Evolutionary conservation across 2,113 vertebrate species (phyloP).

Genomic region (Candoia aspera): DNA sequence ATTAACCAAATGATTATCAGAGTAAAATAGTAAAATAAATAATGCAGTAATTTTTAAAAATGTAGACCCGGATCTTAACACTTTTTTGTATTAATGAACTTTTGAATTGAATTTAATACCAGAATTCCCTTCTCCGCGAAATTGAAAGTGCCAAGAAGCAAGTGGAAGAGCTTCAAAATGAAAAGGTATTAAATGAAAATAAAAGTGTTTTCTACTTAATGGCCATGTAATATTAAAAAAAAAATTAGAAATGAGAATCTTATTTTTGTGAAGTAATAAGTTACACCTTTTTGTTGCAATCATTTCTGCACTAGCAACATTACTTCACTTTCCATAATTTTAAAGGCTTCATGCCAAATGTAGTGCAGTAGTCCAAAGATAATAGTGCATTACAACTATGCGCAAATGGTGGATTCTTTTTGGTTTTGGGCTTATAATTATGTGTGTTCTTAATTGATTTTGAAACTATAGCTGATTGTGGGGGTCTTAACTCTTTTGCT

Average conservation of each 20-base stretch:
- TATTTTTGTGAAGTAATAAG: background rate
- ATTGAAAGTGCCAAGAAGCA: slow-evolving; percentile 92
- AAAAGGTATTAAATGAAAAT: slow-evolving; percentile 80
- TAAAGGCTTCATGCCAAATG: background rate
- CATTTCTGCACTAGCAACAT: background rate
- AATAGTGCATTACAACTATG: background rate
- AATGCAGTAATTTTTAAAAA: background rate
- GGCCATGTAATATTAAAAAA: background rate
- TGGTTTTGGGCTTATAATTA: background rate
- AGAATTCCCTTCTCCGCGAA: slow-evolving; percentile 92
- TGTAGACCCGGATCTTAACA: background rate
- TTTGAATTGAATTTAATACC: slow-evolving; percentile 38
- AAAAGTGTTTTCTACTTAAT: background rate
- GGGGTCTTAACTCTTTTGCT: background rate
- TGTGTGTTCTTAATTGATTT: background rate
- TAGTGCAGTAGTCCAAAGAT: background rate
- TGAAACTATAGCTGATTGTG: background rate
- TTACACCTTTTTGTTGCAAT: background rate
- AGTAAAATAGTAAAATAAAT: background rate
- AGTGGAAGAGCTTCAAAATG: slow-evolving; percentile 92
- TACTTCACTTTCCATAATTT: background rate
- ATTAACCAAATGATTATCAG: background rate
- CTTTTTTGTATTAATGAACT: background rate
- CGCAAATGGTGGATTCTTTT: background rate
- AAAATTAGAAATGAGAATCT: background rate